Percentiles rank a stretch among this genome's conserved stretches.
Evolutionary conservation across 2,888 invertebrate genomes (phyloP).

Genomic region (Watsonalla cultraria): DNA sequence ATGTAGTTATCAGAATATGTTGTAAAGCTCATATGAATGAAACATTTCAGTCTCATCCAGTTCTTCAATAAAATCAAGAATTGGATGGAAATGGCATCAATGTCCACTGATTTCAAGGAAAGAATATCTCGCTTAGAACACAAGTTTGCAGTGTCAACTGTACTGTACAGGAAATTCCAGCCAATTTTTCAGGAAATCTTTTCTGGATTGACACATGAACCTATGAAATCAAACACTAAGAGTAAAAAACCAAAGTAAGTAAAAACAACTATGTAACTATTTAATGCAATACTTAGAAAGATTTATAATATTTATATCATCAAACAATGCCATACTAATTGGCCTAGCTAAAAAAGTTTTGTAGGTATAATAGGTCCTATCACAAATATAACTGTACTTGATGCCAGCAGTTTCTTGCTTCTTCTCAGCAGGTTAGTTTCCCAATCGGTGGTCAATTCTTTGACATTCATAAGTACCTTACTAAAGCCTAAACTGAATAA

Average conservation of each 20-base stretch:
- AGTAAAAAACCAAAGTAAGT: constrained; percentile 67
- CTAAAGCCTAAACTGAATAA: too few species aligned
- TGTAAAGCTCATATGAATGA: background rate
- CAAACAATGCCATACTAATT: too few species aligned
- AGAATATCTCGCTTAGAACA: constrained; percentile 91
- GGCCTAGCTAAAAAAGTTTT: too few species aligned
- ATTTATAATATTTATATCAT: too few species aligned
- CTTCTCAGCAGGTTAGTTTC: too few species aligned
- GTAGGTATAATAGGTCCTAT: too few species aligned
- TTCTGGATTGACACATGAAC: constrained; percentile 79
- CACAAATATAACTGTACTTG: too few species aligned
- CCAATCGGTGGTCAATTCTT: too few species aligned
- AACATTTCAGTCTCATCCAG: constrained; percentile 86
- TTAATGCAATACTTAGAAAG: too few species aligned
- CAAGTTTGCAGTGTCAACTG: constrained; percentile 95
- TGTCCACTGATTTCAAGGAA: constrained; percentile 88
- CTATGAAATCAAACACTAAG: constrained; percentile 79
- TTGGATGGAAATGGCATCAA: constrained; percentile 96
- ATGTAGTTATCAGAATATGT: too few species aligned
- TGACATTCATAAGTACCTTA: too few species aligned
- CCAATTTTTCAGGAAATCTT: constrained; percentile 94
- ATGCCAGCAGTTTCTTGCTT: too few species aligned
- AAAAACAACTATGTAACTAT: background rate
- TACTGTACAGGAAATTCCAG: constrained; percentile 95
- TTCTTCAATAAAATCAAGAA: constrained; percentile 96